A percentile compares a stretch with the other conserved stretches of the same genome.
These are phyloP conservation scores for Eumacrocentrus americanus DNA, from an alignment of 2,888 invertebrate species.

Conservation along the genomic window DNA sequence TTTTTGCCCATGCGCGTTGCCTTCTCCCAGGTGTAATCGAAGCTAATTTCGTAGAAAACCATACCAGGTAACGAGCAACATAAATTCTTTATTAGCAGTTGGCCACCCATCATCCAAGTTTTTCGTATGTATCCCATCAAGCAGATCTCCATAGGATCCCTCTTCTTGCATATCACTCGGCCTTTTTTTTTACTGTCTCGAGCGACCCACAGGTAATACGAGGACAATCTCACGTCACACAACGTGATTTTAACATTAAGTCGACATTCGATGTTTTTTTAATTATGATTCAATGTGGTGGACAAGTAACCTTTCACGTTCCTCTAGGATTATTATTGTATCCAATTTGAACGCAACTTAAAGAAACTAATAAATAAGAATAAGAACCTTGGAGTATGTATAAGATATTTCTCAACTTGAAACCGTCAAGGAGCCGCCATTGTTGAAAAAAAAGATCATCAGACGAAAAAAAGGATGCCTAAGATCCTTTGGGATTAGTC, in stretches of 20 bases:
- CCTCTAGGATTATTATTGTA: not conserved
- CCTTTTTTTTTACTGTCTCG: slow-evolving; percentile 14
- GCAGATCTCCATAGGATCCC: not conserved
- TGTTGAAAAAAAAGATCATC: not conserved
- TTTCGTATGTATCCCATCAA: slow-evolving; percentile 18
- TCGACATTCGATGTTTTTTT: slow-evolving; percentile 12
- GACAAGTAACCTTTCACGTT: slow-evolving; percentile 24
- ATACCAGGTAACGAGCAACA: slow-evolving; percentile 57
- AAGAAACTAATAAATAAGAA: too few species aligned
- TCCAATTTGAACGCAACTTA: too few species aligned
- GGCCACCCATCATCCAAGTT: slow-evolving; percentile 38
- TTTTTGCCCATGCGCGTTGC: slow-evolving; percentile 30
- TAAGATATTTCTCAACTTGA: too few species aligned
- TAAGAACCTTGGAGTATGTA: too few species aligned
- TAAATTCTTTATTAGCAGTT: slow-evolving; percentile 59
- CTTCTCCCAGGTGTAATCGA: slow-evolving; percentile 48
- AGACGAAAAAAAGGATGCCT: not conserved
- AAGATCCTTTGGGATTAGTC: not conserved
- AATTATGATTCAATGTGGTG: slow-evolving; percentile 17
- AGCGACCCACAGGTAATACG: slow-evolving; percentile 15
- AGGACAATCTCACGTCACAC: slow-evolving; percentile 17
- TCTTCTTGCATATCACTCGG: slow-evolving; percentile 6
- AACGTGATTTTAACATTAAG: slow-evolving; percentile 10
- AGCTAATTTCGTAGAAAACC: slow-evolving; percentile 60
- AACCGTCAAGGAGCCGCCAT: too few species aligned